phyloP scores from a whole-genome alignment of 2,888 invertebrate genomes.

The Orthonevra nobilis region DNA sequence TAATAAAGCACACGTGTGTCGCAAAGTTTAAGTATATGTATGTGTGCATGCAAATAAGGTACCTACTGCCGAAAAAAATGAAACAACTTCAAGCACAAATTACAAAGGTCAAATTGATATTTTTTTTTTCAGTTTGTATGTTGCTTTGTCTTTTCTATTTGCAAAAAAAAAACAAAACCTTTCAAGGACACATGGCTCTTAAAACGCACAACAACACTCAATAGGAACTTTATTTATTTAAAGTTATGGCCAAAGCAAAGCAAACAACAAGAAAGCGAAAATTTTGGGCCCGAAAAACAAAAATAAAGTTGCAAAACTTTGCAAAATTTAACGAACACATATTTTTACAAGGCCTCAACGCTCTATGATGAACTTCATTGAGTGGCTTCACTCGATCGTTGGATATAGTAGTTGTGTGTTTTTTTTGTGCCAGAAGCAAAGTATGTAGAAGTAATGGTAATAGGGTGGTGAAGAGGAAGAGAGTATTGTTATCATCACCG shows the following conservation, averaged over 20 bases:
- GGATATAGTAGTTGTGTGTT: conserved; percentile 11
- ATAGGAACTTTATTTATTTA: conserved; percentile 24
- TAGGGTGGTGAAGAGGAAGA: conserved; percentile 31
- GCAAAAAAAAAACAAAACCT: conserved; percentile 40
- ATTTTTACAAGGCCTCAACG: conserved; percentile 51
- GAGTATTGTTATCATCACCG: conserved; percentile 29
- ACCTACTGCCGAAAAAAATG: conserved; percentile 47
- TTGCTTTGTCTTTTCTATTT: conserved; percentile 33
- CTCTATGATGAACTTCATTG: conserved; percentile 20
- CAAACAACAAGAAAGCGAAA: neutral
- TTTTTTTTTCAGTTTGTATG: conserved; percentile 23
- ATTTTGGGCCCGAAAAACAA: conserved; percentile 28
- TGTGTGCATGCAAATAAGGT: conserved; percentile 38
- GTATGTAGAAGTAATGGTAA: neutral
- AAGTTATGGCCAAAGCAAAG: conserved; percentile 21
- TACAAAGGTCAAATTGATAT: conserved; percentile 67
- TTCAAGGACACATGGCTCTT: conserved; percentile 60
- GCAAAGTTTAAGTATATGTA: conserved; percentile 44
- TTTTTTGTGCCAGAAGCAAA: conserved; percentile 8
- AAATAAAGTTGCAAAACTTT: conserved; percentile 50
- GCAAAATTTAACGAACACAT: conserved; percentile 46
- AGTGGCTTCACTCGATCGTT: conserved; percentile 29
- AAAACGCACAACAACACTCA: conserved; percentile 31
- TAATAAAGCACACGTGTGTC: conserved; percentile 48
- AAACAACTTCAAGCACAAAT: conserved; percentile 30